Base-by-base conservation (phyloP, 2,113 vertebrate genomes). In the Leucosticte australis region DNA sequence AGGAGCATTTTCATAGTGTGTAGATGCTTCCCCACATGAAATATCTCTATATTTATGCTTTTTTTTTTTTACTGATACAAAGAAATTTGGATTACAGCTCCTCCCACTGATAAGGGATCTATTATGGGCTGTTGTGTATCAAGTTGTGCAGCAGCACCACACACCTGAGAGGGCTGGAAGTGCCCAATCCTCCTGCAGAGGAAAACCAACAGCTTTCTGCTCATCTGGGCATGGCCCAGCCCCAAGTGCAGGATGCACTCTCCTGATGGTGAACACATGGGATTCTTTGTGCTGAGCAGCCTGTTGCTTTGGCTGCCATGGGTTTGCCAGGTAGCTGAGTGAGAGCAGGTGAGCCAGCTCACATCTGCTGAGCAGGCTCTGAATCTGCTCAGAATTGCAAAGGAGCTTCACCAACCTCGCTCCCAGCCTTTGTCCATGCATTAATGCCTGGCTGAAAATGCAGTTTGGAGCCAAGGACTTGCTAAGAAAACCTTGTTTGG, bases 281-380 rank as follows among this genome's bases (percentile, higher is more conserved):
- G 47, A 44, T 22, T 46, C 19, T 46, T 42, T 60, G 77, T 78
- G 65, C 69, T 79, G 60, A 87, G 52, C 31, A 81, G 47, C 62
- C 82, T 92, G 69, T 63, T 87, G 52, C 71, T 95, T 50, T 87
- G 78, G 2, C 83, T 85, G 33, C 64, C 35, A 0, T 44, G 50
- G 49, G 39, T 74, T 78, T 86, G 77, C 62, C 69, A 87, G 91
- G 81, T 79, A 89, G 49, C 56, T 84, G 69, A 37, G 57, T 42
- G 49, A 84, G 84, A 89, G 53, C 87, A 95, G 74, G 77, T 94
- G 85, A 93, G 85, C 73, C 33, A 31, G 41, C 16, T 91, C 62
- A 82, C 84, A 79, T 89, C 87, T 91, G 77, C 77, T 63, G 47
- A 26, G 79, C 47, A 70, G 13, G 17, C 60, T 78, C 7, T 11